Conservation (phyloP, 2,797 vertebrate species). For the Melanotaenia nigrans region DNA sequence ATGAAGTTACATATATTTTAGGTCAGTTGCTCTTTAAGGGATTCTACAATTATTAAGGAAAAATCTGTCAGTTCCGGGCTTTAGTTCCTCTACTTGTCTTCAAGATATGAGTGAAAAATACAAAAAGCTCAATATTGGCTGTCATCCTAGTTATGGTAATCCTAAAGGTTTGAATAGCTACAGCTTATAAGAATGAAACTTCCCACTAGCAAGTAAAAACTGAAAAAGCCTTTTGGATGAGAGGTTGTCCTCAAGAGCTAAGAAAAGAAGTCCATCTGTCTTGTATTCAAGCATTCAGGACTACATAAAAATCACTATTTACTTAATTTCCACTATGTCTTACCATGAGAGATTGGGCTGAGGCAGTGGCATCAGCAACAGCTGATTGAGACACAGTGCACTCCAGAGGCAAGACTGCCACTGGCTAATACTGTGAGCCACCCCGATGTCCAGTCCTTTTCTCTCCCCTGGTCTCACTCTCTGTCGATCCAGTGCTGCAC, state of each 20-base stretch:
- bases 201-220: not conserved
- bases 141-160: not conserved
- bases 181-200: not conserved
- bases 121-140: not conserved
- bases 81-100: not conserved
- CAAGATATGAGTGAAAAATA: not conserved
- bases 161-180: not conserved
- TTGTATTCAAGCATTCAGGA: not conserved
- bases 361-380: constrained; percentile 85
- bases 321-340: not conserved
- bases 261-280: not conserved
- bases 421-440: constrained; percentile 90
- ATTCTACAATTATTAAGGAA: not conserved
- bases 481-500: constrained; percentile 58
- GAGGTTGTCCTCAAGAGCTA: not conserved
- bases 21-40: not conserved
- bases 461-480: constrained; percentile 69
- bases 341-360: constrained; percentile 89
- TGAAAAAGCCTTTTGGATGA: not conserved
- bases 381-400: constrained; percentile 89
- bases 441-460: constrained; percentile 80
- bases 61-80: not conserved
- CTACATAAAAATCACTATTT: not conserved
- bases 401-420: constrained; percentile 96
- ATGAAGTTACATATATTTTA: not conserved